phyloP scores from a whole-genome alignment of 2,113 vertebrate species.

The Myrmecobius fasciatus region DNA sequence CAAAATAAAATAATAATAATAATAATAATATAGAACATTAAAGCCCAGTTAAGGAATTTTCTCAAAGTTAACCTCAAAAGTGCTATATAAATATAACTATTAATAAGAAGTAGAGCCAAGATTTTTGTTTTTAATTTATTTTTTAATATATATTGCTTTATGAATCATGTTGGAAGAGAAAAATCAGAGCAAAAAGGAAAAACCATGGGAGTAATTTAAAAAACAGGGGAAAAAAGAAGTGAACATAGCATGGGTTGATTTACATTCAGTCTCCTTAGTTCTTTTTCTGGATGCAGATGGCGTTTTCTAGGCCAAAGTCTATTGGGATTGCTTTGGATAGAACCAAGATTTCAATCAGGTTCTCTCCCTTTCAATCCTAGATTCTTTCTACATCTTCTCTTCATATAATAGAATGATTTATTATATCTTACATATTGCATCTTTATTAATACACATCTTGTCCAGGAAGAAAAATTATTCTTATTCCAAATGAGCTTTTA shows the following conservation, averaged over 20 bases:
- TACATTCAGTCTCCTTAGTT: too few relatives aligned
- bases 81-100: not conserved
- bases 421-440: not conserved
- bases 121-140: not conserved
- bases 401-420: not conserved
- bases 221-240: too few relatives aligned
- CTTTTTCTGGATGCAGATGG: too few relatives aligned
- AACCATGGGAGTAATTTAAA: too few relatives aligned
- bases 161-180: too few relatives aligned
- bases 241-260: too few relatives aligned
- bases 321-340: not conserved
- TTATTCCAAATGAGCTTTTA: conserved; percentile 1
- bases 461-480: not conserved
- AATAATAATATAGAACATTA: not conserved
- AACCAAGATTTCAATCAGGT: not conserved
- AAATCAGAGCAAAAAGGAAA: too few relatives aligned
- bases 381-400: not conserved
- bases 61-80: not conserved
- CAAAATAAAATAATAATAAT: too few relatives aligned
- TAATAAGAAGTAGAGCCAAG: not conserved
- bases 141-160: too few relatives aligned
- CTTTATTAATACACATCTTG: conserved; percentile 16
- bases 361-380: not conserved
- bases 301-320: too few relatives aligned
- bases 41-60: not conserved